These are phyloP conservation scores for Elgaria multicarinata DNA, from an alignment of 2,113 vertebrate genomes.

Conservation along the genomic window DNA sequence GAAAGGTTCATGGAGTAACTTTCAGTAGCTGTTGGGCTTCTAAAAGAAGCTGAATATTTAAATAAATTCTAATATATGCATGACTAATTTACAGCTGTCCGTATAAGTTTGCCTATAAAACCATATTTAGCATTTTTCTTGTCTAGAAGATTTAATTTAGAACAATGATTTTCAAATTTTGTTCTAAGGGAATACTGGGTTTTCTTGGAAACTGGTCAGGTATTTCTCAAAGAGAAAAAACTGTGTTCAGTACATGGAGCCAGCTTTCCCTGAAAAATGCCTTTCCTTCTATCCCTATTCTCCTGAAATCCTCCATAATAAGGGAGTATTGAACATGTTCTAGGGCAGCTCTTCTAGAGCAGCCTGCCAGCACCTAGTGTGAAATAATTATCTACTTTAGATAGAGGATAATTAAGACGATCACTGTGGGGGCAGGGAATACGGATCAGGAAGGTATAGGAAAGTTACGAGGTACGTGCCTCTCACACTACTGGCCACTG, in stretches of 20 bases:
- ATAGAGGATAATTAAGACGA: neutral
- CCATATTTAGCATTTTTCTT: neutral
- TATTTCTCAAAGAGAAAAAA: neutral
- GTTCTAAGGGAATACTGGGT: neutral
- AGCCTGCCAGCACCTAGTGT: neutral
- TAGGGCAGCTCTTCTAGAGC: neutral
- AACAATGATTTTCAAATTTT: neutral
- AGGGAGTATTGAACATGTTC: neutral
- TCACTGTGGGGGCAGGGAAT: too few relatives aligned
- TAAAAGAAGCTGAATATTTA: neutral
- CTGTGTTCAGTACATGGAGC: neutral
- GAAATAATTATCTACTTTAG: neutral
- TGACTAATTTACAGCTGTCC: neutral
- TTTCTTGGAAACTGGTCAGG: slow-evolving; percentile 3
- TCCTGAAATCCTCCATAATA: neutral
- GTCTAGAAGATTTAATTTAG: neutral
- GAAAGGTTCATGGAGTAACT: neutral
- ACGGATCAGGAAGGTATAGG: too few relatives aligned
- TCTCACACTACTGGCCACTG: too few relatives aligned
- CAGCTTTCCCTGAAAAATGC: neutral
- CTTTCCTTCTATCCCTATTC: neutral
- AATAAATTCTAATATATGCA: neutral
- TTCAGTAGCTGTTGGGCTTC: neutral
- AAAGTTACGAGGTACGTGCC: too few relatives aligned
- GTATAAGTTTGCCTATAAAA: neutral